A percentile compares a stretch with the other conserved stretches of the same genome.
These are phyloP conservation scores for Lampropteryx suffumata DNA, from an alignment of 2,888 invertebrate species.

Conservation along the genomic window DNA sequence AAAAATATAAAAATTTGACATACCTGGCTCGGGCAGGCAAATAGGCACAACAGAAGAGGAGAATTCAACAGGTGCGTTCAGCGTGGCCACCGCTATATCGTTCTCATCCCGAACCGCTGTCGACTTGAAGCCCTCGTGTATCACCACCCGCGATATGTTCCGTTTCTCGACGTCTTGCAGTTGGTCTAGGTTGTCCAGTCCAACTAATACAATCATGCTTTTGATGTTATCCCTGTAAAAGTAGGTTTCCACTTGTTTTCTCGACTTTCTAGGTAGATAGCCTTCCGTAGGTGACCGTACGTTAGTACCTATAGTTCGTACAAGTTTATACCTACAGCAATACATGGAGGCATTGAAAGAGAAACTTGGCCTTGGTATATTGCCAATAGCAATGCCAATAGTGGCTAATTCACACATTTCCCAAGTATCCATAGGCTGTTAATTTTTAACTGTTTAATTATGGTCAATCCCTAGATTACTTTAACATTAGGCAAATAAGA, in stretches of 20 bases:
- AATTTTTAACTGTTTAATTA: no score
- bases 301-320: no score
- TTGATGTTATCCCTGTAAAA: slow-evolving; percentile 64
- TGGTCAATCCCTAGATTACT: no score
- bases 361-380: slow-evolving; percentile 3
- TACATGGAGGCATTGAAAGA: background rate
- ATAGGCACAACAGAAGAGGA: slow-evolving; percentile 70
- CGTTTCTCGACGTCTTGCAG: slow-evolving; percentile 57
- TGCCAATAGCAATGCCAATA: background rate
- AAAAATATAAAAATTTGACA: no score
- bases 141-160: slow-evolving; percentile 58
- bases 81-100: slow-evolving; percentile 81
- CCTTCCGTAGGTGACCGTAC: no score
- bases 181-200: slow-evolving; percentile 70
- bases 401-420: background rate
- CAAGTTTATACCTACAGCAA: no score
- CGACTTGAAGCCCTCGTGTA: slow-evolving; percentile 77
- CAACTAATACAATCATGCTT: slow-evolving; percentile 66
- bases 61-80: slow-evolving; percentile 68
- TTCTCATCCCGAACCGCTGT: slow-evolving; percentile 79
- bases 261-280: no score
- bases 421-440: no score
- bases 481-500: no score
- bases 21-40: slow-evolving; percentile 79
- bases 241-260: background rate